These are phyloP conservation scores for Phytoseiulus persimilis DNA, from an alignment of 2,888 invertebrate species.

Conservation along the genomic window DNA sequence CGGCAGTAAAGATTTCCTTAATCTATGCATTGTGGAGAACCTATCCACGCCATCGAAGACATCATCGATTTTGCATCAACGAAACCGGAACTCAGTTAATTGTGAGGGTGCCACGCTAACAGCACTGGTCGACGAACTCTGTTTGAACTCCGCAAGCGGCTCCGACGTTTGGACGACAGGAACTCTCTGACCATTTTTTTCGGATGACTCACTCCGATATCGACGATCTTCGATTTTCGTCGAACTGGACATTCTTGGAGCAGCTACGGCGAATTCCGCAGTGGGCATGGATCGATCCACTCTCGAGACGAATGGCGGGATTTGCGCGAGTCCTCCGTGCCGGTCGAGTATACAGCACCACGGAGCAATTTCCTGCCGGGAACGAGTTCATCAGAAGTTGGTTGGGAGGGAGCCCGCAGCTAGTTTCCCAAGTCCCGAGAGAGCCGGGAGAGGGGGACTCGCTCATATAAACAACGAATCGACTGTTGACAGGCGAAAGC, in stretches of 20 bases:
- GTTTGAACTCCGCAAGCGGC: neutral
- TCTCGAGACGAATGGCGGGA: too few relatives aligned
- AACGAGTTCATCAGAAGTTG: too few relatives aligned
- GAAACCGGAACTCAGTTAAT: neutral
- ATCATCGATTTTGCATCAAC: neutral
- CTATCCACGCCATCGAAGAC: neutral
- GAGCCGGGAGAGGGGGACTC: neutral
- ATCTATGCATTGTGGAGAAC: neutral
- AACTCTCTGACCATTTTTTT: neutral
- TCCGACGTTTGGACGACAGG: neutral
- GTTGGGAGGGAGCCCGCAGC: neutral
- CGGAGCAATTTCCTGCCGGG: too few relatives aligned
- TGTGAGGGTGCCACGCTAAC: neutral
- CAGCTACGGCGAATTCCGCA: too few relatives aligned
- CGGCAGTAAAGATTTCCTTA: neutral
- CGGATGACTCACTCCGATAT: neutral
- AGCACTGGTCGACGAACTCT: neutral
- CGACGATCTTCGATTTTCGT: too few relatives aligned
- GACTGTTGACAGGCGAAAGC: too few relatives aligned
- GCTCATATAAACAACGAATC: too few relatives aligned
- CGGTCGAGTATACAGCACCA: too few relatives aligned
- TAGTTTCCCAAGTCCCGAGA: neutral
- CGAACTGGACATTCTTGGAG: too few relatives aligned
- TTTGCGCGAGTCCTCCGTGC: too few relatives aligned
- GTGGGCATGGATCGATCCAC: too few relatives aligned